A percentile compares a stretch with the other conserved stretches of the same genome.
Conservation (phyloP, 1,140 invertebrate genomes). For the Limonius californicus region DNA sequence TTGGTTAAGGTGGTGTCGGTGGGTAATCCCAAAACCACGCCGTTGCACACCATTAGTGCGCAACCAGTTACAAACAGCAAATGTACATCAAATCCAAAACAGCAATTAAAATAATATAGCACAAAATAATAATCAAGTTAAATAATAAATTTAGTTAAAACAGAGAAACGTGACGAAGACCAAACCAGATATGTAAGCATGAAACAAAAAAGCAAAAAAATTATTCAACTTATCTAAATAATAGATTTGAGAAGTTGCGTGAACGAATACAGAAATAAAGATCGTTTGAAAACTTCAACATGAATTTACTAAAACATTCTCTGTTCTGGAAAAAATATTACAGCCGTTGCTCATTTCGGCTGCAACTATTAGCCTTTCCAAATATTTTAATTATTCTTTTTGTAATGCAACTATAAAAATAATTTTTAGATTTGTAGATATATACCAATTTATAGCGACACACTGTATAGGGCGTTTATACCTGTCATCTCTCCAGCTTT, state of each 20-base stretch:
- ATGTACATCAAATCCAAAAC: slow-evolving; percentile 11
- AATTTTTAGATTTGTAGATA: no score
- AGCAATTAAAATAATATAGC: slow-evolving; percentile 15
- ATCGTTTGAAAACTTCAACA: no score
- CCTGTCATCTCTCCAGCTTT: no score
- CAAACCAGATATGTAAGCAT: slow-evolving; percentile 44
- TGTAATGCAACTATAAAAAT: no score
- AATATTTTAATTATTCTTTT: no score
- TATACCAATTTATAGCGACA: no score
- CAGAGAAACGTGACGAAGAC: slow-evolving; percentile 25
- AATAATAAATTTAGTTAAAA: slow-evolving; percentile 26
- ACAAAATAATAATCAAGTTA: slow-evolving; percentile 13
- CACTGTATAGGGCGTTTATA: no score
- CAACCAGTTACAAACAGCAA: slow-evolving; percentile 5
- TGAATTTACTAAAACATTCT: no score
- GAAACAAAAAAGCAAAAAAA: slow-evolving; percentile 44
- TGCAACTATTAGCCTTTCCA: no score
- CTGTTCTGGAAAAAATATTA: no score
- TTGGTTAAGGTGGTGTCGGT: slow-evolving; percentile 26
- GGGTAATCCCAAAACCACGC: slow-evolving; percentile 34
- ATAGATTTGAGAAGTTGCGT: background rate
- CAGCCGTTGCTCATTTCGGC: no score
- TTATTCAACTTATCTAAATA: slow-evolving; percentile 22
- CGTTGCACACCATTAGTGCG: slow-evolving; percentile 18
- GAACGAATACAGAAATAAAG: background rate